Base-by-base conservation (phyloP, 2,797 vertebrate genomes). In the Oryzias dopingdopingensis region DNA sequence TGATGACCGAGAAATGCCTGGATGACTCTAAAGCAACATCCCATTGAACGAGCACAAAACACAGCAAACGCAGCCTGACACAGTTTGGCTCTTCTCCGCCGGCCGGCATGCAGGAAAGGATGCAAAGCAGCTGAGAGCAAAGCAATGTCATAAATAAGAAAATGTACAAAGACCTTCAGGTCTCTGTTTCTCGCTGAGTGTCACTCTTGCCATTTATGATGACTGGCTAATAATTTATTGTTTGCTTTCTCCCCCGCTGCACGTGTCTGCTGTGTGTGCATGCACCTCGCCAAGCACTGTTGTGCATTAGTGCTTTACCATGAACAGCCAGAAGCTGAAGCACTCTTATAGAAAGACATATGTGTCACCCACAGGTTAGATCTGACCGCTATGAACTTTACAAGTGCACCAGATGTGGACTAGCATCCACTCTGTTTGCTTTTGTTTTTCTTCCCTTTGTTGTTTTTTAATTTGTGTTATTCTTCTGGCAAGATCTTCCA, bases 21-120 rank as follows among this genome's bases (percentile, higher is more conserved):
- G 42, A 53, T 77, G 79, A 63, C 72, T 60, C 80, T 82, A 87
- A 88, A 83, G 80, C 84, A 83, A 85, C 83, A 88, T 86, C 84
- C 81, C 64, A 80, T 83, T 77, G 65, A 73, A 64, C 72, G 63
- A 52, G 41, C 53, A 59, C 55, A 53, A 47, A 62, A 40, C 14
- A 45, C 20, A 52, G 45, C 56, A 50, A 23, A 41, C 14, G 26
- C 57, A 61, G 20, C 42, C 43, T 42, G 6, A 18, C 20, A 60
- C 32, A 12, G 32, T 45, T n/a, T 41, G 22, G 22, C 16, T n/a
- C 42, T 42, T 60, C 14, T 5, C 60, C 55, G 43, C 53, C 57
- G 56, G 26, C 55, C 55, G 22, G 60, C 54, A 13, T 24, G 56
- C 6, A 24, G 56, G 59, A 58, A 59, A 74, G 67, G 75, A 83